A percentile compares a stretch with the other conserved stretches of the same genome.
phyloP scores from a whole-genome alignment of 2,888 invertebrate species.

The Gastracanthus pulcherrimus region DNA sequence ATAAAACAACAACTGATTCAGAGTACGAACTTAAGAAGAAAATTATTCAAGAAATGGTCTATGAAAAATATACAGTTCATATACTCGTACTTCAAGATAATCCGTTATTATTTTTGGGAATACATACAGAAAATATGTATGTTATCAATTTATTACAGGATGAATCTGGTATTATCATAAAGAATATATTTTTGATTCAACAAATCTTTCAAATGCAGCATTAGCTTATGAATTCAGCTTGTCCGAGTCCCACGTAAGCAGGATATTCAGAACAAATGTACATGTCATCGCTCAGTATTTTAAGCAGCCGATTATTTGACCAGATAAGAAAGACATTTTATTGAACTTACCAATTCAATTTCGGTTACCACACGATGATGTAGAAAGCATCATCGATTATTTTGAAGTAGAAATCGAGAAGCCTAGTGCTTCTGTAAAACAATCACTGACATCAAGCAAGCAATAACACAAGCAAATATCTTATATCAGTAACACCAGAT shows the following conservation, averaged over 20 bases:
- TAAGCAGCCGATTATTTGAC: slow-evolving; percentile 26
- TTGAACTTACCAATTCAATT: slow-evolving; percentile 39
- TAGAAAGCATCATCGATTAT: slow-evolving; percentile 65
- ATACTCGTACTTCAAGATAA: not conserved
- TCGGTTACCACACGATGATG: slow-evolving; percentile 38
- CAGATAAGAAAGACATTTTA: slow-evolving; percentile 23
- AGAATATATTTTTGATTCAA: slow-evolving; percentile 38
- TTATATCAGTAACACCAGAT: slow-evolving; percentile 51
- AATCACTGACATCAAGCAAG: slow-evolving; percentile 63
- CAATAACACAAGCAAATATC: slow-evolving; percentile 61
- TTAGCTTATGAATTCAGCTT: slow-evolving; percentile 33
- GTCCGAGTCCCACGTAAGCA: slow-evolving; percentile 34
- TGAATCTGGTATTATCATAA: not conserved
- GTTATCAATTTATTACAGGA: not conserved
- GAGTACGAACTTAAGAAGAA: not conserved
- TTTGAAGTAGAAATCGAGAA: slow-evolving; percentile 66
- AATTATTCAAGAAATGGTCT: not conserved
- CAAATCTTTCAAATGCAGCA: slow-evolving; percentile 42
- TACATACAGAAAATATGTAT: not conserved
- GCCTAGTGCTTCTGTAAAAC: slow-evolving; percentile 58
- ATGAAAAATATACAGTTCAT: not conserved
- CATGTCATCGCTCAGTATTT: slow-evolving; percentile 36
- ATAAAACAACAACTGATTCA: too few species aligned
- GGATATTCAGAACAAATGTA: slow-evolving; percentile 45
- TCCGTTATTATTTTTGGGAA: not conserved